These are phyloP conservation scores for Sebastes fasciatus DNA, from an alignment of 2,113 vertebrate species.

Conservation along the genomic window DNA sequence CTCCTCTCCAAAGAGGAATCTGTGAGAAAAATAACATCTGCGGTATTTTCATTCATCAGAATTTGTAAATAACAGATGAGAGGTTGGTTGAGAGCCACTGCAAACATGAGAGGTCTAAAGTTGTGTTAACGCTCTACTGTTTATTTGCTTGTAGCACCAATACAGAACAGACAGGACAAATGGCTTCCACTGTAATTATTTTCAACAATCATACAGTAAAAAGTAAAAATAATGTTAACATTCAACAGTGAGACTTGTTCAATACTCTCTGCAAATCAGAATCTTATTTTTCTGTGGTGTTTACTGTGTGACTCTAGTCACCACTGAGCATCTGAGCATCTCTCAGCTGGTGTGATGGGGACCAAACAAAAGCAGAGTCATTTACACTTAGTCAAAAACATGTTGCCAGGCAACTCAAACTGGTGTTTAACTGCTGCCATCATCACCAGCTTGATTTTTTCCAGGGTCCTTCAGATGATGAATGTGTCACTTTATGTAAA, in stretches of 20 bases:
- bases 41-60: neutral
- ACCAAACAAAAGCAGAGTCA: conserved; percentile 30
- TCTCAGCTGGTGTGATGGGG: conserved; percentile 4
- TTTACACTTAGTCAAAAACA: conserved; percentile 6
- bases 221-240: neutral
- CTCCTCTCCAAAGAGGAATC: neutral
- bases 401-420: conserved; percentile 15
- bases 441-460: neutral
- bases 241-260: no score
- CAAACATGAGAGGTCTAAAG: neutral
- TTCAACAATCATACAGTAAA: neutral
- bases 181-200: neutral
- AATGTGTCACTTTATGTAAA: no score
- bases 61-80: neutral
- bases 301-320: conserved; percentile 10
- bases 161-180: no score
- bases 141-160: no score
- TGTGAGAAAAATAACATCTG: no score
- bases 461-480: neutral
- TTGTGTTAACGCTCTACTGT: neutral
- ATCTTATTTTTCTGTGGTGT: neutral
- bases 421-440: conserved; percentile 3
- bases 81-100: neutral
- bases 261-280: no score
- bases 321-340: neutral